These are phyloP conservation scores for Chaetops frenatus DNA, from an alignment of 2,113 vertebrate genomes.

Conservation along the genomic window DNA sequence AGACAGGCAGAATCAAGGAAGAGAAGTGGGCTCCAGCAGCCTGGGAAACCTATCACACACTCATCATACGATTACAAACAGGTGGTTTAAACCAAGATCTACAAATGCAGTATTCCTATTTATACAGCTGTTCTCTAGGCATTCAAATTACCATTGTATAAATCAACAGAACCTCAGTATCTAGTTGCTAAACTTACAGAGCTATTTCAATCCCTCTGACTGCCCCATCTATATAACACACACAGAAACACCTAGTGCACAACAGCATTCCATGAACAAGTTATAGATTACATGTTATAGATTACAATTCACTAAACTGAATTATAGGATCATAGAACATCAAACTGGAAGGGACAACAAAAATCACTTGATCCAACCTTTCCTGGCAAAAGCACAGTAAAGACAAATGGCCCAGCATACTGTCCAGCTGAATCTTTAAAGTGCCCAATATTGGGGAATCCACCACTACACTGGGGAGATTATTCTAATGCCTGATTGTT, in stretches of 20 bases:
- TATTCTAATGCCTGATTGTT: background rate
- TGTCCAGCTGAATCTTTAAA: background rate
- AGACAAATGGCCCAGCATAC: background rate
- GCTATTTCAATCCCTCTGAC: background rate
- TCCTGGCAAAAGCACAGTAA: background rate
- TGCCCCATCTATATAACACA: background rate
- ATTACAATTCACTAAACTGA: background rate
- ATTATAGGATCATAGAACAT: background rate
- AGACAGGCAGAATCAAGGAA: background rate
- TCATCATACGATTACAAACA: background rate
- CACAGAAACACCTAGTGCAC: background rate
- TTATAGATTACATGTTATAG: background rate
- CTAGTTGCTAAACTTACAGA: background rate
- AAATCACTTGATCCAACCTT: background rate
- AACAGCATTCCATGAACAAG: background rate
- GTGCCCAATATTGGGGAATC: background rate
- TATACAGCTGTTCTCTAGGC: background rate
- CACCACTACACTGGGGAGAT: background rate
- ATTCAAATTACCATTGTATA: background rate
- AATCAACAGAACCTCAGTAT: background rate
- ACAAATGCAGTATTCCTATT: background rate
- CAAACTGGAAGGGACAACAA: background rate
- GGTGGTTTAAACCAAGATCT: background rate
- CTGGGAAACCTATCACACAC: background rate
- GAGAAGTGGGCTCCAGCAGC: background rate